Percentiles rank a stretch among this genome's conserved stretches.
phyloP scores from a whole-genome alignment of 2,888 invertebrate genomes.

The Pseudococcus longispinus region DNA sequence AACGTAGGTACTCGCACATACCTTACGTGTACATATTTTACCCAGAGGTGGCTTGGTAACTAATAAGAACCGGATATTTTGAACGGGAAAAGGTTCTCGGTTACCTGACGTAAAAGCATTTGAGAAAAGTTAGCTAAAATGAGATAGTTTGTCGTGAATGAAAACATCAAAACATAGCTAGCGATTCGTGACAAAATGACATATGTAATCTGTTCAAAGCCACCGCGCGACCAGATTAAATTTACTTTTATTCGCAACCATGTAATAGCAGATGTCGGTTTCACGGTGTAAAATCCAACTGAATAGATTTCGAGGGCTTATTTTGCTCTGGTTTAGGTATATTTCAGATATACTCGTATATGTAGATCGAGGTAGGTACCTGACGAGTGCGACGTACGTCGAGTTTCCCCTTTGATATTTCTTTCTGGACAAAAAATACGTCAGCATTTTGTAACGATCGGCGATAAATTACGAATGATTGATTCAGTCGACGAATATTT shows the following conservation, averaged over 20 bases:
- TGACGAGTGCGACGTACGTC: neutral
- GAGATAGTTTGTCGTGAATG: slow-evolving; percentile 1
- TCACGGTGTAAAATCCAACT: neutral
- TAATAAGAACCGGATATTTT: slow-evolving; percentile 32
- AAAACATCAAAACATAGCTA: slow-evolving; percentile 36
- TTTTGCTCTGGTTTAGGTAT: neutral
- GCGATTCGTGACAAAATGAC: slow-evolving; percentile 34
- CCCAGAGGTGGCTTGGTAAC: neutral
- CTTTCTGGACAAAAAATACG: too few species aligned
- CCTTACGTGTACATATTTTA: neutral
- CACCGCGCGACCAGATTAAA: slow-evolving; percentile 44
- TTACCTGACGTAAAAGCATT: slow-evolving; percentile 6
- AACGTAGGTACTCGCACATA: neutral
- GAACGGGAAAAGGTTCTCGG: neutral
- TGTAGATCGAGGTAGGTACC: neutral
- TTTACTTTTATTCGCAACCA: slow-evolving; percentile 8
- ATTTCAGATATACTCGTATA: too few species aligned
- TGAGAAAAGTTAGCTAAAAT: slow-evolving; percentile 33
- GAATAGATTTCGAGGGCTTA: slow-evolving; percentile 8
- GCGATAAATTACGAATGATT: too few species aligned
- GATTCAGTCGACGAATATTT: too few species aligned
- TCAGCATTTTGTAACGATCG: too few species aligned
- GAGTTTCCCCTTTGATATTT: neutral
- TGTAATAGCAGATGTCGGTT: slow-evolving; percentile 43
- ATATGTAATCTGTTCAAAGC: slow-evolving; percentile 42